Conservation (phyloP, 53 echinoderm and acorn worm species). For the Mesocentrotus franciscanus region DNA sequence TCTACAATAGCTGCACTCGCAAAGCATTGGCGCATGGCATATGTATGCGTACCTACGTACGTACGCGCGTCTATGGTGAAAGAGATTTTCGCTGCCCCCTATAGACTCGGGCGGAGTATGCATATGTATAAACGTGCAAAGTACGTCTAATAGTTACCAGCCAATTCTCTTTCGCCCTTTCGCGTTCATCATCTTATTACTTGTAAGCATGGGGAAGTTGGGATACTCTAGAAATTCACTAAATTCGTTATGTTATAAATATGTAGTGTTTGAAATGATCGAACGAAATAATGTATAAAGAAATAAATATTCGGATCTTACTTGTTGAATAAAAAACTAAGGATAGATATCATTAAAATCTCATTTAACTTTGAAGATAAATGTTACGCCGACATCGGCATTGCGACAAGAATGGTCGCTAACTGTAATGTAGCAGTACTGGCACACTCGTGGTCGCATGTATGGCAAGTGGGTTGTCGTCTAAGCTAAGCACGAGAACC, state of each 20-base stretch:
- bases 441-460: no score
- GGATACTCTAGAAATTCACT: neutral
- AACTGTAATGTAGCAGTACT: no score
- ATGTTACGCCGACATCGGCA: no score
- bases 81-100: neutral
- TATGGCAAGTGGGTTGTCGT: no score
- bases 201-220: neutral
- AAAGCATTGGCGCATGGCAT: no score
- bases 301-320: neutral
- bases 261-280: neutral
- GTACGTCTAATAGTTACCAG: neutral
- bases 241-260: neutral
- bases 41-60: no score
- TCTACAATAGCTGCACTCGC: no score
- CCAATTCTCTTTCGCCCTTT: neutral
- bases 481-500: no score
- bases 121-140: neutral
- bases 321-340: neutral
- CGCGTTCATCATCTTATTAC: neutral
- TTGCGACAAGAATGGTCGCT: no score
- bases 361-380: no score
- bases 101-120: neutral
- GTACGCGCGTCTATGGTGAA: no score
- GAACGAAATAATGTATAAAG: neutral
- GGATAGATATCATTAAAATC: neutral